Percentiles rank a stretch among this genome's conserved stretches.
phyloP scores from a whole-genome alignment of 1,140 invertebrate species.

The Notospermus geniculatus region DNA sequence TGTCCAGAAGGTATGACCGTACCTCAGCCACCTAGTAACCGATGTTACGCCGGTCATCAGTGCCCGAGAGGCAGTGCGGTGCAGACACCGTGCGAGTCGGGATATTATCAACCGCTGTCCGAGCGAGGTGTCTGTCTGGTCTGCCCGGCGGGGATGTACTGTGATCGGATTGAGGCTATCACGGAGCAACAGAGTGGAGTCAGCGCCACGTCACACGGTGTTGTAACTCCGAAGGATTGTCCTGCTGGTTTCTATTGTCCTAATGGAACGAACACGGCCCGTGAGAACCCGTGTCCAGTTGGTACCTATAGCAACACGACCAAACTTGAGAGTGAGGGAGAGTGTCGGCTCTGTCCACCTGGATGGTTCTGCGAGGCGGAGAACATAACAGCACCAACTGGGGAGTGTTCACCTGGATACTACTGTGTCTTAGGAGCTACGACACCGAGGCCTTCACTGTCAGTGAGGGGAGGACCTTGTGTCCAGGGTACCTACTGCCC shows the following conservation, averaged over 20 bases:
- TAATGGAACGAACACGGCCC: slow-evolving; percentile 39
- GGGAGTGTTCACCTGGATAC: slow-evolving; percentile 41
- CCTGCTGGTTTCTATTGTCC: slow-evolving; percentile 49
- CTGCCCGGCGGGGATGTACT: slow-evolving; percentile 47
- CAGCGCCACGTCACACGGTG: slow-evolving; percentile 43
- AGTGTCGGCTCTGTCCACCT: slow-evolving; percentile 40
- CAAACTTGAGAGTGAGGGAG: slow-evolving; percentile 34
- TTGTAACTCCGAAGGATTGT: slow-evolving; percentile 48
- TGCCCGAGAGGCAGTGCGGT: slow-evolving; percentile 43
- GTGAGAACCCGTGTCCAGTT: slow-evolving; percentile 42
- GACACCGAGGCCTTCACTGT: slow-evolving; percentile 31
- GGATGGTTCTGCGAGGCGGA: slow-evolving; percentile 45
- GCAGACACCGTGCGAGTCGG: slow-evolving; percentile 45
- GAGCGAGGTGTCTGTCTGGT: slow-evolving; percentile 37
- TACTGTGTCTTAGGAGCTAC: slow-evolving; percentile 41
- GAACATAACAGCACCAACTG: slow-evolving; percentile 43
- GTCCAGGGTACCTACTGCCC: slow-evolving; percentile 47
- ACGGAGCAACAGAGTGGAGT: slow-evolving; percentile 47
- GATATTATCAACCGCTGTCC: slow-evolving; percentile 41
- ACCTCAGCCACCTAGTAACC: slow-evolving; percentile 45
- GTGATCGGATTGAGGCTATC: slow-evolving; percentile 50
- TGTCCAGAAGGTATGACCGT: slow-evolving; percentile 46
- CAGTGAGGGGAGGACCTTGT: slow-evolving; percentile 37
- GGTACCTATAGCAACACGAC: slow-evolving; percentile 49
- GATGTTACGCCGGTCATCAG: slow-evolving; percentile 45